Base-by-base conservation (phyloP, 2,797 vertebrate genomes). In the Phaenicophaeus curvirostris region DNA sequence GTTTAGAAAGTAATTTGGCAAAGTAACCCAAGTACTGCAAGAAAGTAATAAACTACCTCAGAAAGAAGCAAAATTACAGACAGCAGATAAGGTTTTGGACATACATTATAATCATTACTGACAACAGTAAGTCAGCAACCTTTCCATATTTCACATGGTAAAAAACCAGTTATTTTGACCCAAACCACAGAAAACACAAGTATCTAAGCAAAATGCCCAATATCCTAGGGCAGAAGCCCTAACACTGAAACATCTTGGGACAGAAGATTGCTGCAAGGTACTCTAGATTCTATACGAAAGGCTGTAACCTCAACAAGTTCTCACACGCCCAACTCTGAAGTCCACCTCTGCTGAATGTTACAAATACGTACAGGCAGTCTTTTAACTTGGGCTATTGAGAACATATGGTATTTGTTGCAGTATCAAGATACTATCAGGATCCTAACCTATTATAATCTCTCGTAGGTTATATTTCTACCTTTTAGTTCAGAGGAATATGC, bases 291-390 rank as follows among this genome's bases (percentile, higher is more conserved):
- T 67, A 82, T 67, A 82, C 6, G 21, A 76, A 83, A 61, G 33
- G 25, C 39, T 72, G 8, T 37, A 75, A 84, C 37, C 37, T 69
- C 54, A 75, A 12, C 1, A 62, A 20, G 41, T 28, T 82, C 46
- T 66, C 59, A 55, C 13, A 76, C 27, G 35, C 30, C 44, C 73
- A 77, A n/a, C 59, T 33, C 25, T 33, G 50, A 61, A 83, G 21
- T 28, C 37, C 55, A 91, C 39, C 61, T 75, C 95, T 94, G 94
- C 54, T 85, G 19, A 94, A 91, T 84, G 87, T 93, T 89, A 94
- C 16, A 2, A 92, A 94, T 85, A 92, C 23, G 0, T 83, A 63
- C n/a, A 80, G 39, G 63, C 50, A 89, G 81, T 65, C 63, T 81
- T 89, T 68, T 80, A 87, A 80, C 44, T 57, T 59, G 7, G 25